Base-by-base conservation (phyloP, 1,140 invertebrate species). In the Caenorhabditis briggsae region DNA sequence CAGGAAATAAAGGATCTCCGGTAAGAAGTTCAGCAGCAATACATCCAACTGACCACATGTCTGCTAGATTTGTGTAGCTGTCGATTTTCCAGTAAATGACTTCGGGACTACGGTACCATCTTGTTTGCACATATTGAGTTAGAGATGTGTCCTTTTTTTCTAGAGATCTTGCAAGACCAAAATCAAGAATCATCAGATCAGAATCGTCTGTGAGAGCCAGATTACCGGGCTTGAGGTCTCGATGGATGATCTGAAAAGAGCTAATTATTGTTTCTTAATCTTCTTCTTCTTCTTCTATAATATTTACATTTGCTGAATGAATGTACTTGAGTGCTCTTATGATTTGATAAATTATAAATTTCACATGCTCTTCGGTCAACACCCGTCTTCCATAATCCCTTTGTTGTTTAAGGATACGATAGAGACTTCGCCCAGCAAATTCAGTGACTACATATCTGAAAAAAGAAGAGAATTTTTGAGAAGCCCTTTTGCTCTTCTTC, bases 1-100 rank as follows among this genome's bases (percentile, higher is more conserved):
- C 98, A 2, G 96, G 96, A 92, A 99, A 99, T 16, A 99, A 93
- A 6, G 97, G 96, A 90, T 97, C 96, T 96, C 98, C 97, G 65
- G 95, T 95, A 5, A 99, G 93, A 53, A 99, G 95, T 93, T 99
- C 98, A 0, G 96, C 97, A 93, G 99, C 98, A 89, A 99, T 99
- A 92, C 98, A 99, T 53, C 98, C 98, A 14, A 99, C 97, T 12
- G 97, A 98, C 98, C 98, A 99, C 93, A 99, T 95, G 93, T 99
- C 98, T 12, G 91, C 90, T 46, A 65, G 91, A 41, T 86, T 88
- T 58, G 91, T 88, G 87, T 91, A 91, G 16, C 86, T 90, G 23
- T 83, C 86, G 18, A 86, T 83, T 41, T 89, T 91, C 91, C 91
- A 91, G 65, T 91, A 91, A 82, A 91, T 91, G 18, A 91, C 91